These are phyloP conservation scores for Characodon lateralis DNA, from an alignment of 2,797 vertebrate species.

Conservation along the genomic window DNA sequence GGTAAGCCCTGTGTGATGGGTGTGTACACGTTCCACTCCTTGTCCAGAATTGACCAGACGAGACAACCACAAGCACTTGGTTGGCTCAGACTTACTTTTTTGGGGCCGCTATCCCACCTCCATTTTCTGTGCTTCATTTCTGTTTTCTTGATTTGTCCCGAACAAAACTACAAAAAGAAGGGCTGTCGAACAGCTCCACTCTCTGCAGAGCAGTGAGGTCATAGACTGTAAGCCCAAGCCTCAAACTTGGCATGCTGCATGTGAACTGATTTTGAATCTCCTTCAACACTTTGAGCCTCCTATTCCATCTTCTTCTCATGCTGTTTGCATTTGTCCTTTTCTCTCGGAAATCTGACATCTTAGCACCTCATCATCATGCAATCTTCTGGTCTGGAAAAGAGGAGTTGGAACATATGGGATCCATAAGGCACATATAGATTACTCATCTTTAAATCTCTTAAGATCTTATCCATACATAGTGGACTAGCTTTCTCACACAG, in stretches of 20 bases:
- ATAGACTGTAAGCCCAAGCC: slow-evolving; percentile 70
- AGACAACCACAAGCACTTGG: slow-evolving; percentile 80
- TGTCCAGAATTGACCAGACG: slow-evolving; percentile 69
- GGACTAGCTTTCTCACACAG: slow-evolving; percentile 63
- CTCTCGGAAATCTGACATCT: slow-evolving; percentile 55
- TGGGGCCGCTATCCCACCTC: slow-evolving; percentile 63
- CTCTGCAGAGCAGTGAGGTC: slow-evolving; percentile 74
- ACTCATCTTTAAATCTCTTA: slow-evolving; percentile 61
- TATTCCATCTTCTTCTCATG: slow-evolving; percentile 38
- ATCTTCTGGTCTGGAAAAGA: slow-evolving; percentile 37
- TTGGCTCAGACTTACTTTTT: slow-evolving; percentile 54
- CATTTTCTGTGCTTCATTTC: slow-evolving; percentile 75
- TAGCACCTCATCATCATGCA: slow-evolving; percentile 72
- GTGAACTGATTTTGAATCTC: slow-evolving; percentile 75
- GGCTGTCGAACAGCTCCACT: slow-evolving; percentile 59
- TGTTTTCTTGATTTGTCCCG: slow-evolving; percentile 74
- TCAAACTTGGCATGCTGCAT: slow-evolving; percentile 70
- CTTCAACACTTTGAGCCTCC: slow-evolving; percentile 54
- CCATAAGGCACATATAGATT: slow-evolving; percentile 66
- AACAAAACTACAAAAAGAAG: slow-evolving; percentile 77
- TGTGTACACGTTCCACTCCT: slow-evolving; percentile 51
- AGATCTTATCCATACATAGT: slow-evolving; percentile 49
- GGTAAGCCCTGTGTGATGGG: slow-evolving; percentile 48
- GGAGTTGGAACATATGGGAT: slow-evolving; percentile 70
- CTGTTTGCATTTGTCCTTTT: slow-evolving; percentile 47